A percentile compares a stretch with the other conserved stretches of the same genome.
Evolutionary conservation across 2,113 vertebrate genomes (phyloP).

Genomic region (Eclectus roratus): DNA sequence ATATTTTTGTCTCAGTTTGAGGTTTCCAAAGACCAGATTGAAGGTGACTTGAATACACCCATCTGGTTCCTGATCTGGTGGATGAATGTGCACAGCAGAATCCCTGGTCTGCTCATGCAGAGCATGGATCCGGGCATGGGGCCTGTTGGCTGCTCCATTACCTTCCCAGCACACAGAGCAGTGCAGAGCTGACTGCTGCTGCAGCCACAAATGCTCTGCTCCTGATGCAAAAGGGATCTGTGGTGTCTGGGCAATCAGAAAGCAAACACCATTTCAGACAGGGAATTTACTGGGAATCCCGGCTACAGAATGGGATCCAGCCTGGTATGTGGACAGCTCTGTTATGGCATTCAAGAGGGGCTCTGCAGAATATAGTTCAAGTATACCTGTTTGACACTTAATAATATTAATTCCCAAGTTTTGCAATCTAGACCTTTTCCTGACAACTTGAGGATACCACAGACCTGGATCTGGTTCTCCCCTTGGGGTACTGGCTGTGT

Average conservation of each 20-base stretch:
- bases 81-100: background rate
- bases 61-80: background rate
- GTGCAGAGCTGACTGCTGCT: background rate
- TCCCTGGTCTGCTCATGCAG: rapidly evolving
- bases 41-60: background rate
- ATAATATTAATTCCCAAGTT: background rate
- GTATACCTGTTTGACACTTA: background rate
- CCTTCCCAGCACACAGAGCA: background rate
- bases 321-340: background rate
- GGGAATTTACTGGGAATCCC: background rate
- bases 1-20: background rate
- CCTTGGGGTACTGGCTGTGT: background rate
- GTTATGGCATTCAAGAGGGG: background rate
- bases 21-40: background rate
- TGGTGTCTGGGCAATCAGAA: background rate
- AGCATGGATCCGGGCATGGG: background rate
- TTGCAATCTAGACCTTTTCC: background rate
- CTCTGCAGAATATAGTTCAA: background rate
- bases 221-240: background rate
- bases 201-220: background rate
- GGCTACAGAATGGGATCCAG: background rate
- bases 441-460: background rate
- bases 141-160: background rate
- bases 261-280: background rate
- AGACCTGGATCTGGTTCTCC: background rate